phyloP scores from a whole-genome alignment of 1,140 invertebrate species.

The Bombus ignitus region DNA sequence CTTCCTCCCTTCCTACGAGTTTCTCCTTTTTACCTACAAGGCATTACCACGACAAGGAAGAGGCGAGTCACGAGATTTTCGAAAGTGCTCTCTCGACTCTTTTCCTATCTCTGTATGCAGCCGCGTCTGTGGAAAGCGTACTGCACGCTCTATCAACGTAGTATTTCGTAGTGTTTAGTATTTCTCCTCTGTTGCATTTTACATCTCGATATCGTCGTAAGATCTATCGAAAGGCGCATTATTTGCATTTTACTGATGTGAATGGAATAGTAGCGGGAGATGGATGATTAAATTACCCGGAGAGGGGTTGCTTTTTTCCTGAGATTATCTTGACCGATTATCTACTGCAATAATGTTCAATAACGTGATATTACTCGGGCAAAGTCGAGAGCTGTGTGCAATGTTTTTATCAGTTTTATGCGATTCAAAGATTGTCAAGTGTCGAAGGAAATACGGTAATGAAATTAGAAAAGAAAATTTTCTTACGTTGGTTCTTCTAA shows the following conservation, averaged over 20 bases:
- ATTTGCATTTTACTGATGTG: neutral
- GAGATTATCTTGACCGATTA: neutral
- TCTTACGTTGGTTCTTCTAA: neutral
- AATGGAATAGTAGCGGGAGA: neutral
- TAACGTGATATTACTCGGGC: neutral
- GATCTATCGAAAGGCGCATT: neutral
- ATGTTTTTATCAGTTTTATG: neutral
- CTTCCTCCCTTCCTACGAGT: slow-evolving; percentile 8
- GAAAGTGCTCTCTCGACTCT: slow-evolving; percentile 60
- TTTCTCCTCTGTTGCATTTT: neutral
- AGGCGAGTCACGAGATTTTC: slow-evolving; percentile 67
- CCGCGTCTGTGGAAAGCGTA: slow-evolving; percentile 8
- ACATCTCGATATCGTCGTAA: neutral
- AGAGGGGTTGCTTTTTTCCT: neutral
- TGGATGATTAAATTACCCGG: neutral
- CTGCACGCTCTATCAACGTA: neutral
- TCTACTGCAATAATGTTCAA: neutral
- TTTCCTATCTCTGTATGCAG: slow-evolving; percentile 1
- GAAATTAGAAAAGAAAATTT: neutral
- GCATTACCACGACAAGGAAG: slow-evolving; percentile 52
- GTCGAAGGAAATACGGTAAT: neutral
- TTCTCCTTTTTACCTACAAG: slow-evolving; percentile 45
- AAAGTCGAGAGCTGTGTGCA: neutral
- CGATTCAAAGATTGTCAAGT: neutral
- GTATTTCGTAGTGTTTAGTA: neutral